A percentile compares a stretch with the other conserved stretches of the same genome.
Evolutionary conservation across 2,113 vertebrate species (phyloP).

Genomic region (Callocephalon fimbriatum): DNA sequence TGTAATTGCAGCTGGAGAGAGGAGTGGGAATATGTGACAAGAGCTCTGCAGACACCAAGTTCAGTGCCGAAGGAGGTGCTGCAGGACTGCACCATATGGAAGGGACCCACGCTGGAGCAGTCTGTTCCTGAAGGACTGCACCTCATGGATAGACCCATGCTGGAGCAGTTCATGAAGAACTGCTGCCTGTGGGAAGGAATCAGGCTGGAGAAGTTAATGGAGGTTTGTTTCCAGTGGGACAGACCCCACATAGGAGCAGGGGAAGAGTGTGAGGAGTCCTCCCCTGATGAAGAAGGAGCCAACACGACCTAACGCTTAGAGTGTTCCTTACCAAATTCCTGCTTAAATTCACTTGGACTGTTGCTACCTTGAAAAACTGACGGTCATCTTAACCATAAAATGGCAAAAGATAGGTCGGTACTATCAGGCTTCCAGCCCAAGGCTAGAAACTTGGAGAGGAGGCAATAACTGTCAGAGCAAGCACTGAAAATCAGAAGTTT

Average conservation of each 20-base stretch:
- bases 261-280: neutral
- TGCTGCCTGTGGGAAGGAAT: neutral
- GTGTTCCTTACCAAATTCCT: neutral
- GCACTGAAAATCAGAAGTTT: neutral
- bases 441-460: neutral
- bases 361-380: neutral
- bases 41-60: neutral
- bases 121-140: neutral
- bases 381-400: neutral
- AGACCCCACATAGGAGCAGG: neutral
- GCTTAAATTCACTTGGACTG: neutral
- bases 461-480: neutral
- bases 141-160: no score
- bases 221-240: neutral
- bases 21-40: no score
- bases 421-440: neutral
- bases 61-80: neutral
- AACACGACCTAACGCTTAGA: neutral
- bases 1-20: neutral
- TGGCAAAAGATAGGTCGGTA: fast-evolving
- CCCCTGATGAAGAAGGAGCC: neutral
- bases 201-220: neutral
- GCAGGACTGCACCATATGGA: neutral
- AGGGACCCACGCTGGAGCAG: neutral
- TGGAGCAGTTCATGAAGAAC: neutral